Evolutionary conservation across 2,888 invertebrate species (phyloP), one percentile per base, ranked within the genome.

Genomic region (Oligia strigilis): DNA sequence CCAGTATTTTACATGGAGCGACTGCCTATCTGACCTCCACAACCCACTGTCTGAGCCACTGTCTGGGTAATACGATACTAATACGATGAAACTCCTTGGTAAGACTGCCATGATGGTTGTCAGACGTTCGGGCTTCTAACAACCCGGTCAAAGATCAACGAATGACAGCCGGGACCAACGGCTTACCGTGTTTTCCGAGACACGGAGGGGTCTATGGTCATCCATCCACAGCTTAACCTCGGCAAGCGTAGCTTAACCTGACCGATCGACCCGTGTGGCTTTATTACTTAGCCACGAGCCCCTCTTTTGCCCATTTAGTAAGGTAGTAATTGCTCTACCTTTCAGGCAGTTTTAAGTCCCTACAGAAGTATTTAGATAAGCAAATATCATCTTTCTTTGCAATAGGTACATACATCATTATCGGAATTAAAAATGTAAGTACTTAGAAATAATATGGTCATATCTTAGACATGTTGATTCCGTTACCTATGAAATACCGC

Each of bases 401-500:
- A 62, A 46, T 11, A 13, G 49, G 14, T 49, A 49, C 11, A 46
- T 49, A 49, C 49, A 49, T 72, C 75, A n/a, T 67, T 77, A 73
- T 55, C 65, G 70, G 77, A 84, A 69, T 78, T 65, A 62, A 62
- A 17, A 43, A 76, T 84, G 29, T 29, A 29, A 29, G 40, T 72
- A 43, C 43, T 43, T 43, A 64, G 58, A 71, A 82, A 75, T 60
- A 82, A 75, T 60, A 46, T 43, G 40, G 52, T 62, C 40, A 23
- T 67, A 46, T 69, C 36, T 64, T n/a, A 74, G 36, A n/a, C 64
- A 66, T 43, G 75, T 75, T 75, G 5, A 69, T 72, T 82, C 72
- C n/a, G 40, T 71, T 87, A 49, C 62, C 66, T 72, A 64, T 60
- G 46, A 78, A 77, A 83, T 62, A 66, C 43, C 87, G 83, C 87